These are phyloP conservation scores for Drosophila tropicalis DNA, from an alignment of 1,140 invertebrate genomes.

Conservation along the genomic window DNA sequence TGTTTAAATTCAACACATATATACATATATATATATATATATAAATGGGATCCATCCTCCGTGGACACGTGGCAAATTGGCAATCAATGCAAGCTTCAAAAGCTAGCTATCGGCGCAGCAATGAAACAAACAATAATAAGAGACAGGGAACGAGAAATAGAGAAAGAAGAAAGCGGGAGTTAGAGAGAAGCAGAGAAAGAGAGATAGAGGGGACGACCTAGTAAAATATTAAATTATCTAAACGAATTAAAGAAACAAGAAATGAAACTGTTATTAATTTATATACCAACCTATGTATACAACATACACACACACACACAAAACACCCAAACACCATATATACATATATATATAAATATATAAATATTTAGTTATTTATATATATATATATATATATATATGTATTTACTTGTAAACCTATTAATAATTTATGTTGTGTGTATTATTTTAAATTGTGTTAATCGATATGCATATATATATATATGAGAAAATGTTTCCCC, in stretches of 20 bases:
- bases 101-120: conserved; percentile 1
- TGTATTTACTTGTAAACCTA: not conserved
- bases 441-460: conserved; percentile 1
- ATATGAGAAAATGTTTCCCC: not conserved
- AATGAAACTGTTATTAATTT: conserved; percentile 54
- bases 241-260: conserved; percentile 23
- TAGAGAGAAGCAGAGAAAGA: not conserved
- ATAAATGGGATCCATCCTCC: not conserved
- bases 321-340: conserved; percentile 33
- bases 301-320: not conserved
- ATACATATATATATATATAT: not conserved
- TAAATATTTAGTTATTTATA: not conserved
- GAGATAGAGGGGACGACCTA: not conserved
- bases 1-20: conserved; percentile 85
- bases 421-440: conserved; percentile 3
- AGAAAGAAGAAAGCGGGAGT: not conserved
- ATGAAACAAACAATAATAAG: conserved; percentile 25
- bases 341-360: conserved; percentile 28
- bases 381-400: conserved; percentile 8
- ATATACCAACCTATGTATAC: conserved; percentile 32
- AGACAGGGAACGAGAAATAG: conserved; percentile 20
- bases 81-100: conserved; percentile 42
- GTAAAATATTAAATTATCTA: conserved; percentile 13
- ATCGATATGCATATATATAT: not conserved
- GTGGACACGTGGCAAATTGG: conserved; percentile 9